These are phyloP conservation scores for Progne subis DNA, from an alignment of 2,113 vertebrate genomes.

Conservation along the genomic window DNA sequence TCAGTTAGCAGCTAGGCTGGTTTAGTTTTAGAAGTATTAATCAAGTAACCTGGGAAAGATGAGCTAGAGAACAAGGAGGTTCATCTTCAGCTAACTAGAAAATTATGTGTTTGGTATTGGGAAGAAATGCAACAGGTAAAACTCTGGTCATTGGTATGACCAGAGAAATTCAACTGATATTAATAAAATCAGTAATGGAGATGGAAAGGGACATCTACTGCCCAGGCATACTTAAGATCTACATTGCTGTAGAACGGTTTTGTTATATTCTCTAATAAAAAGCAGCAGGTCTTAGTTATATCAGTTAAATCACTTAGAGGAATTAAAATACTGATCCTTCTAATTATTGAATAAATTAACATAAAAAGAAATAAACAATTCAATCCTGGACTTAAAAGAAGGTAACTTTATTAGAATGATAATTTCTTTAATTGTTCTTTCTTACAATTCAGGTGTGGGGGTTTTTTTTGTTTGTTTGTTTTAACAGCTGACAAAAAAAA, in stretches of 20 bases:
- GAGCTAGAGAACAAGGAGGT: background rate
- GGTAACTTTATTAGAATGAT: slow-evolving; percentile 34
- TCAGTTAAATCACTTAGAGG: slow-evolving; percentile 56
- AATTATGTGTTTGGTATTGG: background rate
- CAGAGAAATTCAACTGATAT: background rate
- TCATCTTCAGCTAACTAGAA: background rate
- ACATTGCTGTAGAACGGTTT: background rate
- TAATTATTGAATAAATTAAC: slow-evolving; percentile 41
- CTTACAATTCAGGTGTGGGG: background rate
- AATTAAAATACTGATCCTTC: slow-evolving; percentile 41
- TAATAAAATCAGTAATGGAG: background rate
- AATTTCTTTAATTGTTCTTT: background rate
- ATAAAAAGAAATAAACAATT: background rate
- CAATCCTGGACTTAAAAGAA: slow-evolving; percentile 1
- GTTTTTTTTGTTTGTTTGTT: background rate
- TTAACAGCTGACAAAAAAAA: background rate
- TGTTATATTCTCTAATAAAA: slow-evolving; percentile 12
- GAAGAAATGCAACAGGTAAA: background rate
- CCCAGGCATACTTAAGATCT: background rate
- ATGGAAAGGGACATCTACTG: background rate
- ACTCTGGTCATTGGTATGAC: background rate
- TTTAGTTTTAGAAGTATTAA: background rate
- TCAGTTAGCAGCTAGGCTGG: background rate
- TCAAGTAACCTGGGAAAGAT: background rate
- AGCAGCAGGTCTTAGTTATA: slow-evolving; percentile 18